phyloP scores from a whole-genome alignment of 1,140 invertebrate species.

The Papilio helenus region DNA sequence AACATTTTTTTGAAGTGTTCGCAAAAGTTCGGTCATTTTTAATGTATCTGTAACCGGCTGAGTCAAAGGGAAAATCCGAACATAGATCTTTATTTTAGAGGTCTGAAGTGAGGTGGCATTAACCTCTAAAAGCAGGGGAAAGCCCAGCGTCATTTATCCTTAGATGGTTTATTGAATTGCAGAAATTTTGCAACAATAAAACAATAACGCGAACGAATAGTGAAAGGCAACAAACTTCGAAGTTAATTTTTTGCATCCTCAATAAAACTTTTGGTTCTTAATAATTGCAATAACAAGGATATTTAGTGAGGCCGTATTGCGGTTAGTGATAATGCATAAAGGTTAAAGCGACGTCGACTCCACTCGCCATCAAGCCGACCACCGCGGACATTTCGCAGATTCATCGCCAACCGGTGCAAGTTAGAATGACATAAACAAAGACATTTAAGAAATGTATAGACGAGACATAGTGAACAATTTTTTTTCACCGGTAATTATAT shows the following conservation, averaged over 20 bases:
- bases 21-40: neutral
- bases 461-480: too few species aligned
- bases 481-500: too few species aligned
- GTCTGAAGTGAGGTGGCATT: neutral
- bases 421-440: too few species aligned
- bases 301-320: neutral
- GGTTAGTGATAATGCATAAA: neutral
- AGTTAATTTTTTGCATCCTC: neutral
- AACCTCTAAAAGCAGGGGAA: neutral
- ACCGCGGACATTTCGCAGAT: too few species aligned
- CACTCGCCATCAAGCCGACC: too few species aligned
- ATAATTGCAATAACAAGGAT: neutral
- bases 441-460: too few species aligned
- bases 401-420: too few species aligned
- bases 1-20: neutral
- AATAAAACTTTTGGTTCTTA: neutral
- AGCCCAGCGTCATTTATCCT: neutral
- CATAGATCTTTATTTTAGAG: neutral
- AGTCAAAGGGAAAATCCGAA: neutral
- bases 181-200: neutral
- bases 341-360: too few species aligned
- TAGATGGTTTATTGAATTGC: neutral
- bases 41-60: neutral
- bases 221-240: neutral
- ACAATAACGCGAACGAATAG: neutral